phyloP scores from a whole-genome alignment of 1,140 invertebrate genomes.

The Ceratina japonica region DNA sequence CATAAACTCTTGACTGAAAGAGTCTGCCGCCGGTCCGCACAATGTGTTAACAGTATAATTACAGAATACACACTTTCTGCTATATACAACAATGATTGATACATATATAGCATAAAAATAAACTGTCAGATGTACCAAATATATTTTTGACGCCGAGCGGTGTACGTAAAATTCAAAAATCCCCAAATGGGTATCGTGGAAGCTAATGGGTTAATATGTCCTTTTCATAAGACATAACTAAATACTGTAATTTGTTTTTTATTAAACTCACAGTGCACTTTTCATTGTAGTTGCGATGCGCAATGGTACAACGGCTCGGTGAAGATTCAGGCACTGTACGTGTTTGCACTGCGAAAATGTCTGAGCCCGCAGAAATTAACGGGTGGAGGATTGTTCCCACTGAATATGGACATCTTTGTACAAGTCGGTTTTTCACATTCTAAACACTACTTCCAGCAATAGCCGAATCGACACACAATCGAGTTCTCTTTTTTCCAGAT shows the following conservation, averaged over 20 bases:
- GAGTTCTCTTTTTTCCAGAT: neutral
- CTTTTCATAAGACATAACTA: too few species aligned
- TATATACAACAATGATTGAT: too few species aligned
- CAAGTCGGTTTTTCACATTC: neutral
- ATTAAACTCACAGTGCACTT: neutral
- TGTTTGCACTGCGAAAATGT: neutral
- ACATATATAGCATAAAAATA: too few species aligned
- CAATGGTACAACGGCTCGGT: neutral
- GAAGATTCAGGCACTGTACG: neutral
- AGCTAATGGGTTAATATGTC: too few species aligned
- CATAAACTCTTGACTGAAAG: too few species aligned
- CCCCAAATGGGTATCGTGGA: too few species aligned
- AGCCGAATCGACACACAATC: neutral
- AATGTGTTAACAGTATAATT: too few species aligned
- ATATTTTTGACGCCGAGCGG: too few species aligned
- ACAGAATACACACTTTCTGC: too few species aligned
- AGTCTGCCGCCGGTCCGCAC: too few species aligned
- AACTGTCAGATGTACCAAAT: too few species aligned
- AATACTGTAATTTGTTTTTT: neutral
- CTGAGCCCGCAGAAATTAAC: neutral
- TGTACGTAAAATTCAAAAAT: too few species aligned
- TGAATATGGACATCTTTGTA: constrained; percentile 6
- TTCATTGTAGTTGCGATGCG: neutral
- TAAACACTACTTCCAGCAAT: neutral
- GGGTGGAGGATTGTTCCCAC: neutral